Percentiles rank a stretch among this genome's conserved stretches.
Conservation (phyloP, 2,797 vertebrate species). For the Arremon brunneinucha region DNA sequence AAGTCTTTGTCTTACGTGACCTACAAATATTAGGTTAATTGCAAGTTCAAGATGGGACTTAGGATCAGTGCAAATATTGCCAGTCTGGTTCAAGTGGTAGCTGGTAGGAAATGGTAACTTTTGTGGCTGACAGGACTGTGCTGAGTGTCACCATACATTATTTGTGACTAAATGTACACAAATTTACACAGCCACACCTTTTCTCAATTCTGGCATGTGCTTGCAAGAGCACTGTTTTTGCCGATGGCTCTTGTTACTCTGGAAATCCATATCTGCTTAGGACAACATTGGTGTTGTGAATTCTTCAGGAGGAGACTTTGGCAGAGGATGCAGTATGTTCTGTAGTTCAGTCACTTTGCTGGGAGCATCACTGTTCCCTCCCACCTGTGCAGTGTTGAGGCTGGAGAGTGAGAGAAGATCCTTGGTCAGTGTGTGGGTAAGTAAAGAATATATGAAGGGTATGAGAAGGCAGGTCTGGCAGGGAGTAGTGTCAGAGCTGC, state of each 20-base stretch:
- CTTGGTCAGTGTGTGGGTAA: background rate
- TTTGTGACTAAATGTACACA: background rate
- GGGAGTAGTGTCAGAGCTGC: background rate
- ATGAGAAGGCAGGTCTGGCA: background rate
- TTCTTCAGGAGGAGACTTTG: background rate
- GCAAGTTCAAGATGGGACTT: background rate
- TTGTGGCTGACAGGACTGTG: background rate
- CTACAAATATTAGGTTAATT: background rate
- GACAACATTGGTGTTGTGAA: rapidly evolving
- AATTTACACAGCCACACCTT: background rate
- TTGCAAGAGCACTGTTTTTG: background rate
- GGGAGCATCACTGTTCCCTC: background rate
- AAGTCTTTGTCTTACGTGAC: background rate
- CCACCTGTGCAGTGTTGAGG: background rate
- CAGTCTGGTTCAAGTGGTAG: background rate
- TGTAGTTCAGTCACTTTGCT: background rate
- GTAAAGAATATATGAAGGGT: background rate
- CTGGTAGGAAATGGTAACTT: background rate
- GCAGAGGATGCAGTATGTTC: background rate
- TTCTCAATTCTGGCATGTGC: background rate
- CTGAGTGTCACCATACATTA: background rate
- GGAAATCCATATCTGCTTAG: background rate
- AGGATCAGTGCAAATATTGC: background rate
- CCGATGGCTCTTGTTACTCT: background rate
- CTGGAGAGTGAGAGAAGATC: background rate